A percentile compares a stretch with the other conserved stretches of the same genome.
Conservation (phyloP, 2,797 vertebrate genomes). For the Xerus rutilus region DNA sequence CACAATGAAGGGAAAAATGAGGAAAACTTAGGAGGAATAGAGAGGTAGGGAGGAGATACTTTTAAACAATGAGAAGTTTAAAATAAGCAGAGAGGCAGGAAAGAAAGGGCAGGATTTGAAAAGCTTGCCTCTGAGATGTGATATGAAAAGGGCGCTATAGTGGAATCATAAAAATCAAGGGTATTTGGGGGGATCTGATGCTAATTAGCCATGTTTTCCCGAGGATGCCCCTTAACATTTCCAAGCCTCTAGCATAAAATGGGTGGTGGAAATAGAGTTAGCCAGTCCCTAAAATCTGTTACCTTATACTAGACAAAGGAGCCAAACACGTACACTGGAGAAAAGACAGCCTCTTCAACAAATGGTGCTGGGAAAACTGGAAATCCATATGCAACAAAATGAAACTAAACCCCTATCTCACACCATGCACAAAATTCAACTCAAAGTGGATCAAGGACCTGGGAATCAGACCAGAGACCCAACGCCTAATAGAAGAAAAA, state of each 20-base stretch:
- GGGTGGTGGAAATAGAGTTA: neutral
- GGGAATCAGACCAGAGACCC: too few species aligned
- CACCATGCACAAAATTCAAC: too few species aligned
- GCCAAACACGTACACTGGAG: too few species aligned
- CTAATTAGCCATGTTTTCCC: neutral
- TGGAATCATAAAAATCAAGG: neutral
- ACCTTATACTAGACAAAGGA: too few species aligned
- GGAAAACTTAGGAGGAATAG: conserved; percentile 42
- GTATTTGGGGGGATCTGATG: neutral
- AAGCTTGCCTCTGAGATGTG: conserved; percentile 4
- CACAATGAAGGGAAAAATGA: conserved; percentile 77
- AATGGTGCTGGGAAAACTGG: too few species aligned
- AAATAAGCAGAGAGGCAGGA: conserved; percentile 64
- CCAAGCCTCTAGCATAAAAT: neutral
- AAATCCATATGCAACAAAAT: too few species aligned
- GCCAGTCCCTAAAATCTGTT: neutral
- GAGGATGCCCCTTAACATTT: neutral
- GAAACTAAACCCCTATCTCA: too few species aligned
- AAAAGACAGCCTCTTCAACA: too few species aligned
- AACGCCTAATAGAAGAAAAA: too few species aligned
- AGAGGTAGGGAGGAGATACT: conserved; percentile 34
- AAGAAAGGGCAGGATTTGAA: conserved; percentile 45
- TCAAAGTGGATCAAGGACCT: too few species aligned
- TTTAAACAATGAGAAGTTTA: conserved; percentile 68
- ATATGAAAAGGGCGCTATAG: neutral